These are phyloP conservation scores for Odontesthes bonariensis DNA, from an alignment of 2,113 vertebrate genomes.

Conservation along the genomic window DNA sequence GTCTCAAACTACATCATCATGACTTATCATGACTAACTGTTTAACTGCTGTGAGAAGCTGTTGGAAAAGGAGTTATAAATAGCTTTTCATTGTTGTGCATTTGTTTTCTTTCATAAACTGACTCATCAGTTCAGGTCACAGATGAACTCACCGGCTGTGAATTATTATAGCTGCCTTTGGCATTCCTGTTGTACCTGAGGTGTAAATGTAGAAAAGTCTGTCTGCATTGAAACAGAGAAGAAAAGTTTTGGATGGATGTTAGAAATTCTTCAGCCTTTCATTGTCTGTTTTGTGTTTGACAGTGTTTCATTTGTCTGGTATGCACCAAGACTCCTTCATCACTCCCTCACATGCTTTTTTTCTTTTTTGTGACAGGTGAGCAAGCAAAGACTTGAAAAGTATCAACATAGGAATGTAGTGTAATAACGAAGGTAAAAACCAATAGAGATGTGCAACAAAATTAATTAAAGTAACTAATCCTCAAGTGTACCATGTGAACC, in stretches of 20 bases:
- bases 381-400: slow-evolving; percentile 66
- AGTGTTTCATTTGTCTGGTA: neutral
- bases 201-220: slow-evolving; percentile 92
- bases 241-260: neutral
- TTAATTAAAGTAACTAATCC: neutral
- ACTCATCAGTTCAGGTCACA: neutral
- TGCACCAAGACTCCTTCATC: neutral
- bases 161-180: slow-evolving; percentile 92
- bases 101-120: too few relatives aligned
- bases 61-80: too few relatives aligned
- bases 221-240: slow-evolving; percentile 68
- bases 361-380: slow-evolving; percentile 16
- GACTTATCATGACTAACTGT: too few relatives aligned
- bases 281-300: neutral
- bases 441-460: neutral
- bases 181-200: slow-evolving; percentile 90
- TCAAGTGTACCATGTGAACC: neutral
- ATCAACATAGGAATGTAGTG: slow-evolving; percentile 49
- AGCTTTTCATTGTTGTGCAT: too few relatives aligned
- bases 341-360: slow-evolving; percentile 34
- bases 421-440: slow-evolving; percentile 13
- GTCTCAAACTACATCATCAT: too few relatives aligned
- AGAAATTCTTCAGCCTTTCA: neutral
- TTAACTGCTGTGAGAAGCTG: too few relatives aligned
- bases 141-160: slow-evolving; percentile 87